Percentiles rank a stretch among this genome's conserved stretches.
Conservation (phyloP, 2,113 vertebrate species). For the Piaya cayana region DNA sequence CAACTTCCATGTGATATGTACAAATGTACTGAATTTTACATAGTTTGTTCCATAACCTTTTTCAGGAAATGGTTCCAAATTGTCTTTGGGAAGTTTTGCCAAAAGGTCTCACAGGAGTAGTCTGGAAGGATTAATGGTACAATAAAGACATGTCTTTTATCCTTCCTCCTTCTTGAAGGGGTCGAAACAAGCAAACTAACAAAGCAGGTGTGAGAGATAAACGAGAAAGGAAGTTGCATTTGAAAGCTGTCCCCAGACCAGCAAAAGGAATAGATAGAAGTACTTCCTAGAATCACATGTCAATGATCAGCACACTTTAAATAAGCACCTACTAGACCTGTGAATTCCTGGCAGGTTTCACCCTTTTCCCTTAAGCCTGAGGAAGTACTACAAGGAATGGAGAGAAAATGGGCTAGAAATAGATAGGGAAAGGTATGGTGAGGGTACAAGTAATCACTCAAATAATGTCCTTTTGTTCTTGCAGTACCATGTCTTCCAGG, state of each 20-base stretch:
- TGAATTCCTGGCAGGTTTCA: background rate
- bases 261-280: background rate
- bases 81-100: background rate
- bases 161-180: background rate
- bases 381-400: background rate
- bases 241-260: background rate
- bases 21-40: background rate
- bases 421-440: background rate
- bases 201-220: background rate
- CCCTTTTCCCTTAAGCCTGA: background rate
- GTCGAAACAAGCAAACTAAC: too few relatives aligned
- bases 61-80: background rate
- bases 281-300: background rate
- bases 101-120: background rate
- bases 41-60: background rate
- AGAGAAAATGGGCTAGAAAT: background rate
- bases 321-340: background rate
- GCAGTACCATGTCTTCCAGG: slow-evolving; percentile 90
- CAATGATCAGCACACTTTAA: background rate
- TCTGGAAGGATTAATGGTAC: background rate
- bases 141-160: background rate
- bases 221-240: background rate
- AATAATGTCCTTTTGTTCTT: slow-evolving; percentile 8
- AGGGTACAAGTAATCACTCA: background rate
- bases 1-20: background rate